Percentiles rank a stretch among this genome's conserved stretches.
Evolutionary conservation across 2,888 invertebrate genomes (phyloP).

Genomic region (Tipula unca): DNA sequence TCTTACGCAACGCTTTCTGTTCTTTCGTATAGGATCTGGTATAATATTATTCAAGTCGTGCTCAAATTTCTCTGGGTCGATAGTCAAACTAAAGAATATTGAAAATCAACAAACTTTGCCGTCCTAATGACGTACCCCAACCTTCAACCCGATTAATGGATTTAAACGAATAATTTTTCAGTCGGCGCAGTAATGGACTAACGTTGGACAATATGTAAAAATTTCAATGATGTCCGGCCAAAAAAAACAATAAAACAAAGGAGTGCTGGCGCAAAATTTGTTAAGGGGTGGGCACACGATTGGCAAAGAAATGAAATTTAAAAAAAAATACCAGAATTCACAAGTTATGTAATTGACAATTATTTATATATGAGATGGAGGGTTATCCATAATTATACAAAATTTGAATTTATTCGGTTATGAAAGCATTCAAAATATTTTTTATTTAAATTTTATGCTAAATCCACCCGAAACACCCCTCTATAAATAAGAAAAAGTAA

Average conservation of each 20-base stretch:
- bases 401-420: neutral
- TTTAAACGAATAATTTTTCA: neutral
- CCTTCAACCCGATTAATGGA: no score
- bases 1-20: no score
- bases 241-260: neutral
- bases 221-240: neutral
- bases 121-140: no score
- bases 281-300: neutral
- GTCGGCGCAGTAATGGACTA: neutral
- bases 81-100: no score
- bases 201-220: neutral
- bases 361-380: neutral
- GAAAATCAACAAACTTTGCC: no score
- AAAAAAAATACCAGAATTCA: neutral
- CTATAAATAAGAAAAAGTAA: neutral
- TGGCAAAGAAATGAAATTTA: neutral
- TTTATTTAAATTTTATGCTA: constrained; percentile 14
- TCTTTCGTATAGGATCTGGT: no score
- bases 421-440: neutral
- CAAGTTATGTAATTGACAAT: neutral
- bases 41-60: no score
- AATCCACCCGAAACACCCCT: neutral
- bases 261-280: neutral
- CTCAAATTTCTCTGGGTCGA: no score
- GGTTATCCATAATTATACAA: neutral